phyloP scores from a whole-genome alignment of 2,797 vertebrate species.

The Rousettus madagascariensis region DNA sequence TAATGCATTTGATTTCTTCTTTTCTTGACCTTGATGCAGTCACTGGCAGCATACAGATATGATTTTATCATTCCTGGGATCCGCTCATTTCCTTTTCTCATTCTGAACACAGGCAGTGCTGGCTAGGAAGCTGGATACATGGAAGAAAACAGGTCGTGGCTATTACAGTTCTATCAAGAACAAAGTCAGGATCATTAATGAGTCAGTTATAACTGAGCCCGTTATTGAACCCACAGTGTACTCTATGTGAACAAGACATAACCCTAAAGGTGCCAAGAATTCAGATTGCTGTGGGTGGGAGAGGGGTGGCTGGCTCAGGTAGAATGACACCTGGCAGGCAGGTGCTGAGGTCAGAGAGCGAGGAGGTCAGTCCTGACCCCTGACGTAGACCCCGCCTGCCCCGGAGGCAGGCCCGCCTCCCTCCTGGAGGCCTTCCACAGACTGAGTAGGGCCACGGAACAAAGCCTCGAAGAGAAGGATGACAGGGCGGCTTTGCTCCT shows the following conservation, averaged over 20 bases:
- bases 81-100: not conserved
- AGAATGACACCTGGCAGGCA: accelerated
- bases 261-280: no score
- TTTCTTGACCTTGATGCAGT: not conserved
- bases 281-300: not conserved
- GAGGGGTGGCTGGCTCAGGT: not conserved
- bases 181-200: not conserved
- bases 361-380: not conserved
- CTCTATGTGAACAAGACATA: not conserved
- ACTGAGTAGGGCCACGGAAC: no score
- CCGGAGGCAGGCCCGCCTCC: not conserved
- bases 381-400: accelerated
- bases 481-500: not conserved
- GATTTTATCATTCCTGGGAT: not conserved
- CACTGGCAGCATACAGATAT: not conserved
- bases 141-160: not conserved
- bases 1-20: constrained; percentile 23
- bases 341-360: not conserved
- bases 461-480: not conserved
- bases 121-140: not conserved
- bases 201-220: not conserved
- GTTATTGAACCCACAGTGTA: not conserved
- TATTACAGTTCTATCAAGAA: not conserved
- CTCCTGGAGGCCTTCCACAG: no score
- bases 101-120: not conserved